Conservation (phyloP, 2,113 vertebrate species). For the Andinoacara biseriatus region DNA sequence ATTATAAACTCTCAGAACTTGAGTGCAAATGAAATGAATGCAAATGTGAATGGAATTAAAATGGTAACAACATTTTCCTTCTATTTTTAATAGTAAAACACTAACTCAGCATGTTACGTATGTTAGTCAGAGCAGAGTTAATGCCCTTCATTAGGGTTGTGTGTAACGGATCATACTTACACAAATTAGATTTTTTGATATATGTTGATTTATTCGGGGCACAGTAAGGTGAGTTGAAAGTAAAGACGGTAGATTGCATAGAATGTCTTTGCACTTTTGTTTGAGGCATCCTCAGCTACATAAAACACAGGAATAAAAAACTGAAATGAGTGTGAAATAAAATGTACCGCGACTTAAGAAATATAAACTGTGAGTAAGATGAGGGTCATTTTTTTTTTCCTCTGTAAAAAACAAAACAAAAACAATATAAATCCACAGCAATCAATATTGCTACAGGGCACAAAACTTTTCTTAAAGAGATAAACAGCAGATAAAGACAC, state of each 20-base stretch:
- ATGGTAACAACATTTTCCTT: neutral
- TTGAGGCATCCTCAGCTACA: constrained; percentile 36
- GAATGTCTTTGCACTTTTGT: constrained; percentile 55
- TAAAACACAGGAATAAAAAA: constrained; percentile 14
- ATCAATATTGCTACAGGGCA: neutral
- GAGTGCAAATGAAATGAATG: constrained; percentile 16
- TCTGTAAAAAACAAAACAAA: constrained; percentile 5
- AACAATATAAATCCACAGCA: neutral
- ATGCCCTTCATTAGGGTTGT: neutral
- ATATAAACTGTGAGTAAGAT: constrained; percentile 4
- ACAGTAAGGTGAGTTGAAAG: constrained; percentile 61
- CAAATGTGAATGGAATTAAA: constrained; percentile 35
- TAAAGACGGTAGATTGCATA: constrained; percentile 75
- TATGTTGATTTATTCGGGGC: constrained; percentile 75
- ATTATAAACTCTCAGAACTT: neutral
- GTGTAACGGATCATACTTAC: constrained; percentile 21
- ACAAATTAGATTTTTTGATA: constrained; percentile 21
- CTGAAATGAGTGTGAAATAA: constrained; percentile 22
- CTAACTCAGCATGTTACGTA: constrained; percentile 4
- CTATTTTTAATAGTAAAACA: constrained; percentile 36
- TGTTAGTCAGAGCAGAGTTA: neutral
- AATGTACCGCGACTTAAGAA: constrained; percentile 4
- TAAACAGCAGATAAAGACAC: constrained; percentile 13
- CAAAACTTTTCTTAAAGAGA: neutral
- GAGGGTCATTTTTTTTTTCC: neutral